These are phyloP conservation scores for Heliconius eleuchia DNA, from an alignment of 1,140 invertebrate genomes.

Conservation along the genomic window DNA sequence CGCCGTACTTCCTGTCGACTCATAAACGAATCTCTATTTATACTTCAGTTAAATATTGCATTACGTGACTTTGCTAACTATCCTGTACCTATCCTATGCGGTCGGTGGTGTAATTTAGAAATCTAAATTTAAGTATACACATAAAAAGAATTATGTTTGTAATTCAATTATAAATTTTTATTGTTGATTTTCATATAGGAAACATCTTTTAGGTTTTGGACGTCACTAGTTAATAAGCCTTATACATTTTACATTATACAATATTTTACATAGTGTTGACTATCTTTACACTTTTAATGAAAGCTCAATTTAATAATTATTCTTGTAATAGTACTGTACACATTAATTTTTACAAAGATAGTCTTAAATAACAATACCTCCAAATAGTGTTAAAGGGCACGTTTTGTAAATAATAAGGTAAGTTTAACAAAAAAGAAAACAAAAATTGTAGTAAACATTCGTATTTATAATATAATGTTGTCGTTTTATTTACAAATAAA, in stretches of 20 bases:
- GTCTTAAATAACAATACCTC: constrained; percentile 3
- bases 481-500: constrained; percentile 82
- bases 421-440: constrained; percentile 53
- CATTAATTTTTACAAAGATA: constrained; percentile 2
- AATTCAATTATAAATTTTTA: constrained; percentile 11
- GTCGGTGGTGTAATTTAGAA: not conserved
- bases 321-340: constrained; percentile 4
- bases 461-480: constrained; percentile 81
- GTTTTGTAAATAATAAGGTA: constrained; percentile 44
- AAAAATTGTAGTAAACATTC: constrained; percentile 81
- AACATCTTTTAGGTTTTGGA: constrained; percentile 15
- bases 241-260: constrained; percentile 13
- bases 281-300: constrained; percentile 13
- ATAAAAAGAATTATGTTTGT: constrained; percentile 10
- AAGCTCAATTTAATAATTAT: constrained; percentile 10
- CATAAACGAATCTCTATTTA: constrained; percentile 43
- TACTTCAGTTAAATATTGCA: constrained; percentile 32
- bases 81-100: not conserved
- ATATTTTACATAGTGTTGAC: constrained; percentile 11
- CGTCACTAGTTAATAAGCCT: constrained; percentile 15
- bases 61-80: constrained; percentile 12
- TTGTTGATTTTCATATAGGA: constrained; percentile 11
- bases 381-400: constrained; percentile 5
- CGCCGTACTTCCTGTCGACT: constrained; percentile 45
- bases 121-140: not conserved